These are phyloP conservation scores for Macrocentrus cingulum DNA, from an alignment of 1,140 invertebrate genomes.

Conservation along the genomic window DNA sequence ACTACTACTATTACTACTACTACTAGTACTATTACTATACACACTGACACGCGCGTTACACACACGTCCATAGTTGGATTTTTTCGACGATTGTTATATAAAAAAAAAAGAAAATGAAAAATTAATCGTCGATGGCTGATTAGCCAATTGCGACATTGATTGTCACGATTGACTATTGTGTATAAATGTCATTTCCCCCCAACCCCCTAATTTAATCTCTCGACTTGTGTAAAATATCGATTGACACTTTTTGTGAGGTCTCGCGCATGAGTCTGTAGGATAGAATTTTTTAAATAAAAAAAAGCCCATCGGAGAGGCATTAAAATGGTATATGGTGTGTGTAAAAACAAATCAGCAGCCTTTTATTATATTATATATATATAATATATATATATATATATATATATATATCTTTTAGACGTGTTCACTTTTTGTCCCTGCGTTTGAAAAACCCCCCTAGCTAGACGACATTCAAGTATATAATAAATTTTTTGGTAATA, in stretches of 20 bases:
- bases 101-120: too few relatives aligned
- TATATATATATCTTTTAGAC: constrained; percentile 2
- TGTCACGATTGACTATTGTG: constrained; percentile 11
- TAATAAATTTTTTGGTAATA: constrained; percentile 16
- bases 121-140: constrained; percentile 4
- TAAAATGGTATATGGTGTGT: not conserved
- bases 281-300: constrained; percentile 15
- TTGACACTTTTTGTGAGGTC: not conserved
- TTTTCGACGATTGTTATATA: constrained; percentile 22
- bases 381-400: too few relatives aligned
- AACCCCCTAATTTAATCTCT: not conserved
- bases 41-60: constrained; percentile 33
- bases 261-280: constrained; percentile 1
- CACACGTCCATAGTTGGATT: constrained; percentile 23
- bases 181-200: constrained; percentile 1
- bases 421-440: constrained; percentile 15
- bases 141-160: constrained; percentile 7
- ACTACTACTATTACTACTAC: too few relatives aligned
- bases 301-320: not conserved
- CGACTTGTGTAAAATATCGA: constrained; percentile 2
- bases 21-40: too few relatives aligned
- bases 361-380: not conserved
- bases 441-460: constrained; percentile 18
- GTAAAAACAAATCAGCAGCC: not conserved
- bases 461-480: constrained; percentile 11